Evolutionary conservation across 2,113 vertebrate species (phyloP), one percentile per base, ranked within the genome.

Genomic region (Dinomys branickii): DNA sequence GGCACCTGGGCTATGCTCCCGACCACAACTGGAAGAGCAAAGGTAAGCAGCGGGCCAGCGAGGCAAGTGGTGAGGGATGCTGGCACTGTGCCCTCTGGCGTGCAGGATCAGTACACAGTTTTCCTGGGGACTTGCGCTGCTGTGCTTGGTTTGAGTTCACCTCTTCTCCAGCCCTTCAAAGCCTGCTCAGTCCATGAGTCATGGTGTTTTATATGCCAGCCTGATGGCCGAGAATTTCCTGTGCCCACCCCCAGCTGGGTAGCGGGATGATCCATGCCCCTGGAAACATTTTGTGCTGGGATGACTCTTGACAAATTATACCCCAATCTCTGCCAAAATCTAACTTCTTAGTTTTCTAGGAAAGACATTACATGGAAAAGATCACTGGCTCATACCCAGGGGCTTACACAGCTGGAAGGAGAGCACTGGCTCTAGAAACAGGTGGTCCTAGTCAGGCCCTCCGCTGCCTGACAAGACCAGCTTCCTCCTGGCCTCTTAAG

Each of bases 1-100:
- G 99, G n/a, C 99, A 99, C 97, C 98, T 99, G 96, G 99, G 99
- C 11, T 99, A 99, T 0, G 99, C 99, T 38, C 99, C 99, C 0
- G 99, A 99, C 44, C 98, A 97, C 41, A 99, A 99, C 98, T 99
- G 99, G 99, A 99, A 99, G 97, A 99, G 99, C 98, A 99, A 99
- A 99, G 99, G 99, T 99, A 98, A 97, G 2, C 0, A 1, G 11
- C 0, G 26, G 52, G 5, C 13, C 17, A 19, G 17, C 11, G 17
- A 6, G 33, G 69, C 59, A 19, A 58, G 38, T 33, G 7, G 35
- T 52, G 41, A 19, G 33, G 41, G 63, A 30, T 22, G 10, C 67
- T 33, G 8, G 22, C 54, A 44, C 9, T 38, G 7, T n/a, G 1
- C 38, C 20, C 4, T 3, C 47, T 0, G 4, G 73, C 80, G 65